A percentile compares a stretch with the other conserved stretches of the same genome.
Evolutionary conservation across 2,113 vertebrate species (phyloP).

Genomic region (Halcyon malimbica): DNA sequence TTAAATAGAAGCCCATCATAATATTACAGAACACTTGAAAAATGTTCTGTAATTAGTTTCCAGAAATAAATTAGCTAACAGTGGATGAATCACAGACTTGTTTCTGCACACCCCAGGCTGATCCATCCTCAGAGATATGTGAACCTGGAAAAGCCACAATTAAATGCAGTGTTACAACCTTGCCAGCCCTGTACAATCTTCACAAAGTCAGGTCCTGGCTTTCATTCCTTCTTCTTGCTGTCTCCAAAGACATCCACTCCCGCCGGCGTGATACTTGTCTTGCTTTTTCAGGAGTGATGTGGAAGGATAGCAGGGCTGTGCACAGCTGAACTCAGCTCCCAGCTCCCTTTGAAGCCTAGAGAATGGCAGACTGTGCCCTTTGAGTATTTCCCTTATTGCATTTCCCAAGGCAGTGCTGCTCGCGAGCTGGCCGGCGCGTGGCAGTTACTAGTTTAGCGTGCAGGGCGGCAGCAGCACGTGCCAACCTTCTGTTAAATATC

Average conservation of each 20-base stretch:
- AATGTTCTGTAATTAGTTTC: neutral
- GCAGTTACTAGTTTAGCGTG: too few relatives aligned
- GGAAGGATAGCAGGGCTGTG: neutral
- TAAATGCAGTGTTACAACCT: neutral
- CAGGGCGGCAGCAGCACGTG: too few relatives aligned
- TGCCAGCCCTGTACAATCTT: neutral
- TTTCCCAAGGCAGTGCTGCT: neutral
- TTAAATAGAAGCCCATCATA: neutral
- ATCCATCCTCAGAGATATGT: neutral
- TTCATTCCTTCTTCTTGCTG: neutral
- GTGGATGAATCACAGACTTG: neutral
- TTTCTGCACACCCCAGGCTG: neutral
- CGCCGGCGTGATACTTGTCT: neutral
- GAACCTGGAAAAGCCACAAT: neutral
- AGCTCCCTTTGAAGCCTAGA: neutral
- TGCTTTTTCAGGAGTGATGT: neutral
- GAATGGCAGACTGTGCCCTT: neutral
- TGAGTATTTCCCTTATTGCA: neutral
- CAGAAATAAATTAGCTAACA: conserved; percentile 17
- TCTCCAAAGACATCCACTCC: neutral
- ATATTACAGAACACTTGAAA: neutral
- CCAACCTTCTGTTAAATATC: too few relatives aligned
- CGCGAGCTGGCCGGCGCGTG: too few relatives aligned
- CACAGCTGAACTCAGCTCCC: neutral
- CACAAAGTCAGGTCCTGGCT: neutral